Base-by-base conservation (phyloP, 1,140 invertebrate genomes). In the Choristoneura fumiferana region DNA sequence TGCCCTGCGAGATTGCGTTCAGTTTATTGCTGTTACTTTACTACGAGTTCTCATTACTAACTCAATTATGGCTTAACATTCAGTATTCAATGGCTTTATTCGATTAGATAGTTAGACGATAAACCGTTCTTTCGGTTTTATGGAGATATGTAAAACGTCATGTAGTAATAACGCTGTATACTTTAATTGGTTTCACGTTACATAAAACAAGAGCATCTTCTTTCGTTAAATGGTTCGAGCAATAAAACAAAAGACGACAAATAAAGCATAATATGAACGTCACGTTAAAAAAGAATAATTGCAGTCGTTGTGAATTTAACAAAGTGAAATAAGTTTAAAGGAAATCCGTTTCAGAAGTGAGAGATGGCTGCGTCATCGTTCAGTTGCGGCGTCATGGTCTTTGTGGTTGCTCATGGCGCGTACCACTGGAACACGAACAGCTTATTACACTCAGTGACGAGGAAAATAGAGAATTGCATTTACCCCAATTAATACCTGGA, bases 1-100 rank as follows among this genome's bases (percentile, higher is more conserved):
- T 49, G 45, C 60, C 58, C 56, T 33, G 34, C 62, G 58, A 71
- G 61, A 67, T 71, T 67, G 60, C 60, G 65, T 62, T 63, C 64
- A 58, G 39, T 63, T 63, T 63, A 70, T 70, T 61, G 63, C 58
- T 8, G 10, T 10, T 36, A 38, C 53, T 53, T 57, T 62, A 57
- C 60, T 38, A 61, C 45, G 33, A 49, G 43, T 33, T 49, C 43
- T 49, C 43, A 29, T 49, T 15, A 9, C 8, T n/a, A 29, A 49
- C 43, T 0, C 22, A 29, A 29, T 29, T 29, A 29, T 29, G 22
- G 22, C 22, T 29, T 29, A 29, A 29, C 22, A 29, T 29, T 29
- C 2, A 29, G 22, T 6, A 29, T 29, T 29, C 22, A 29, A 29
- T 29, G 22, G 22, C 22, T 29, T 29, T 29, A 29, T 29, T 29